Base-by-base conservation (phyloP, 2,113 vertebrate species). In the Pseudorhombus dupliciocellatus region DNA sequence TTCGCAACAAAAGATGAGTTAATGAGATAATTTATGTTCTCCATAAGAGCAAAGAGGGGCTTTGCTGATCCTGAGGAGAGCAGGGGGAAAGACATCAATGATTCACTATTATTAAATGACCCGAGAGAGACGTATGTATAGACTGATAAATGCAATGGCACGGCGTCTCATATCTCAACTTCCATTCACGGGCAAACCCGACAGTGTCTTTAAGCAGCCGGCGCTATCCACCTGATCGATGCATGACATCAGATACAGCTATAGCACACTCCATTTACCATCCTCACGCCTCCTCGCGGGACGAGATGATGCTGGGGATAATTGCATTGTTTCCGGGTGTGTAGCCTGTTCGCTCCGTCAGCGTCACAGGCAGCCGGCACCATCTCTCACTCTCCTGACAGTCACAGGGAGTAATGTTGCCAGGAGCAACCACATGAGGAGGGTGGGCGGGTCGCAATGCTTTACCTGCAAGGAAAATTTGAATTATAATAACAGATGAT, bases 1-100 rank as follows among this genome's bases (percentile, higher is more conserved):
- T 83, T 84, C 77, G 51, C 67, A 77, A 69, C 68, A 84, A 70
- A 75, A 66, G 77, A 83, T 58, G 64, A 84, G 64, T 78, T 87
- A 87, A 89, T 90, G 78, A 86, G 78, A 80, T 79, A 62, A 90
- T 86, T 80, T 46, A 84, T 82, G 75, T 68, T 7, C 3, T 44
- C 37, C 54, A 70, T 62, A 51, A 60, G 62, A 58, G 75, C 42
- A 66, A 62, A 66, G 79, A 50, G 56, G 15, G 16, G 44, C 44
- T 57, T 40, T 22, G 81, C 53, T 73, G 80, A 79, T 87, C 54
- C 20, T 73, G 46, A 28, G 56, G 25, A 57, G 31, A 42, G 42
- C 2, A 2, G n/a, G 65, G 54, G 22, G 69, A 65, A 80, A 70
- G 28, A 31, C 59, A 30, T 18, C 2, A 51, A 73, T 64, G n/a